These are phyloP conservation scores for Sternotherus odoratus DNA, from an alignment of 2,797 vertebrate genomes.

Conservation along the genomic window DNA sequence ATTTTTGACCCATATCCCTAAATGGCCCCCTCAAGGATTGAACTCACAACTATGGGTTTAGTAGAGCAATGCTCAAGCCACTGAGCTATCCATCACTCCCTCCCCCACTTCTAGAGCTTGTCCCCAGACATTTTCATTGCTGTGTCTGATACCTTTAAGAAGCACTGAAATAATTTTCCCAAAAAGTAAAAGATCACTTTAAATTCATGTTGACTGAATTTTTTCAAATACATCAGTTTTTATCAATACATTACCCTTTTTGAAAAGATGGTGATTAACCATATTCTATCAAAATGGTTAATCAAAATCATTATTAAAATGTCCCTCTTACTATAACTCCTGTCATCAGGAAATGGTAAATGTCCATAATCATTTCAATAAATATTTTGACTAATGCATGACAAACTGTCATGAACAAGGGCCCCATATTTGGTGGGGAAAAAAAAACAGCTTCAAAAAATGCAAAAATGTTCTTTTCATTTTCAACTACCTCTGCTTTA, in stretches of 20 bases:
- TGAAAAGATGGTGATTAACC: not conserved
- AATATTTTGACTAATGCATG: not conserved
- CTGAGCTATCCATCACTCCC: too few species aligned
- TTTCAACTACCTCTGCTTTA: rapidly evolving
- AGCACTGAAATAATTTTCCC: not conserved
- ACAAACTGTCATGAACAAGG: not conserved
- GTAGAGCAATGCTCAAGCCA: too few species aligned
- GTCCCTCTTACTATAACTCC: not conserved
- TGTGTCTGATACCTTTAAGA: not conserved
- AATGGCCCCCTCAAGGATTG: too few species aligned
- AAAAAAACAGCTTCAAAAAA: not conserved
- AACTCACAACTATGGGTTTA: too few species aligned
- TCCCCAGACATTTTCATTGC: rapidly evolving
- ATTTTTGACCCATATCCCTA: too few species aligned
- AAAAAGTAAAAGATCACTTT: not conserved
- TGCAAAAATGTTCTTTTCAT: not conserved
- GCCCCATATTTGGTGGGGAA: not conserved
- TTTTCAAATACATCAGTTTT: not conserved
- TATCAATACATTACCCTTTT: constrained; percentile 13
- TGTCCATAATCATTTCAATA: not conserved
- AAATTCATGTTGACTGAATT: not conserved
- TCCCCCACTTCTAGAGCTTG: constrained; percentile 13
- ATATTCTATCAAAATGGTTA: constrained; percentile 33
- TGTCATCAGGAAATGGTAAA: not conserved
- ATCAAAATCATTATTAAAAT: constrained; percentile 16